phyloP scores from a whole-genome alignment of 2,888 invertebrate genomes.

The Anoncus sp. region DNA sequence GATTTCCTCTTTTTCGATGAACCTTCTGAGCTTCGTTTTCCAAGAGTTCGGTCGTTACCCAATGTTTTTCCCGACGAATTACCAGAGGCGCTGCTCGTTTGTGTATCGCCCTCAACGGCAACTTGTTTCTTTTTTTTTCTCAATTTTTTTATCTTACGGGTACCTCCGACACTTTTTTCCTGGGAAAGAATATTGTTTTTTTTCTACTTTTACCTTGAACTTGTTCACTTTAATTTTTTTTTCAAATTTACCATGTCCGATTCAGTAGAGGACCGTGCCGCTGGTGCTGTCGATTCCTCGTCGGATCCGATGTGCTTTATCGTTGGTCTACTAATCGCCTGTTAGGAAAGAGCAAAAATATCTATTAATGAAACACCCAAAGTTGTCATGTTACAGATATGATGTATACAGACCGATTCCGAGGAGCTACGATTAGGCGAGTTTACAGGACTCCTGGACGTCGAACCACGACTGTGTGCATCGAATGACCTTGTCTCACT shows the following conservation, averaged over 20 bases:
- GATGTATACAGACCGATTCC: too few relatives aligned
- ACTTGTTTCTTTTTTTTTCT: constrained; percentile 4
- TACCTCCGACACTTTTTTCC: not conserved
- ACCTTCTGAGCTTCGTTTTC: not conserved
- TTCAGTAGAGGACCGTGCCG: not conserved
- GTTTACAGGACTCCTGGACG: too few relatives aligned
- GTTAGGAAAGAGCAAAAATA: too few relatives aligned
- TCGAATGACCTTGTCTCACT: too few relatives aligned
- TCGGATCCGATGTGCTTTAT: not conserved
- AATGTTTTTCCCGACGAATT: not conserved
- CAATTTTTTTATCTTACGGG: too few relatives aligned
- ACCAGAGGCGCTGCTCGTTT: constrained; percentile 7
- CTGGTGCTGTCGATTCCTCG: constrained; percentile 1
- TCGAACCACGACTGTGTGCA: too few relatives aligned
- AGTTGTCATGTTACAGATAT: too few relatives aligned
- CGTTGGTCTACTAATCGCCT: not conserved
- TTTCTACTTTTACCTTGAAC: not conserved
- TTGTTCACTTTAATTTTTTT: not conserved
- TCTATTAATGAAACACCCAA: too few relatives aligned
- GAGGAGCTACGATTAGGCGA: too few relatives aligned
- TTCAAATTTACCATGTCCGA: not conserved
- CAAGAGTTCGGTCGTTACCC: not conserved
- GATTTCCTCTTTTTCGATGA: constrained; percentile 3
- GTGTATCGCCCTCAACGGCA: not conserved
- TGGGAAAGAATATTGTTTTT: not conserved